phyloP scores from a whole-genome alignment of 2,888 invertebrate genomes.

The Liodrosophila aerea region DNA sequence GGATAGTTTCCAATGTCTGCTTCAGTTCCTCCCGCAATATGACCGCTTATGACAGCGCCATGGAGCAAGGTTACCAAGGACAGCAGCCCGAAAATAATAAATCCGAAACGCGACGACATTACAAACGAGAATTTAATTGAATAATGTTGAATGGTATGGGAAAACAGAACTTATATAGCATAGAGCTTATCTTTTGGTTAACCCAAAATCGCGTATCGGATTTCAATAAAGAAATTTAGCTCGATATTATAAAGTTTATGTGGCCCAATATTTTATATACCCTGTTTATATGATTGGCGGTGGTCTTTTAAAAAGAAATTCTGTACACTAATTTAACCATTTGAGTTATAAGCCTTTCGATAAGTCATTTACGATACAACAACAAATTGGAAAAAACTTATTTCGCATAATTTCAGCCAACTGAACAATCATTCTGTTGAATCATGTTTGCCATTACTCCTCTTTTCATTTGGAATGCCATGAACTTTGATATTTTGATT shows the following conservation, averaged over 20 bases:
- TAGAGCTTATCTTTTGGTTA: conserved; percentile 50
- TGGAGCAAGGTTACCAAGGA: conserved; percentile 26
- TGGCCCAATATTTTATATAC: conserved; percentile 64
- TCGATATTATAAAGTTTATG: conserved; percentile 64
- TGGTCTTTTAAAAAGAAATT: conserved; percentile 58
- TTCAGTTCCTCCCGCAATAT: conserved; percentile 64
- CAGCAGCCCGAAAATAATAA: conserved; percentile 32
- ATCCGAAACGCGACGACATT: conserved; percentile 44
- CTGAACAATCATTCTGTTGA: conserved; percentile 10
- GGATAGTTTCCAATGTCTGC: conserved; percentile 58
- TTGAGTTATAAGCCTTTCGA: conserved; percentile 41
- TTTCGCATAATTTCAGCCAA: background rate
- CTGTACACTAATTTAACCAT: conserved; percentile 30
- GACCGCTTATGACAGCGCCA: conserved; percentile 41
- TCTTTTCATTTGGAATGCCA: background rate
- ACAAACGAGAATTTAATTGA: conserved; percentile 7
- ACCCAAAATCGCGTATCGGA: conserved; percentile 50
- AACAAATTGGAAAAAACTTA: conserved; percentile 2
- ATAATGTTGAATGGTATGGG: conserved; percentile 4
- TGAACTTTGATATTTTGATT: conserved; percentile 27
- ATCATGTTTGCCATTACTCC: conserved; percentile 10
- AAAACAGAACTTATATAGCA: conserved; percentile 46
- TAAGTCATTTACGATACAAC: conserved; percentile 44
- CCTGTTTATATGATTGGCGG: conserved; percentile 72
- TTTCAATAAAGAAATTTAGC: conserved; percentile 51